These are phyloP conservation scores for Crocallis elinguaria DNA, from an alignment of 2,888 invertebrate genomes.

Conservation along the genomic window DNA sequence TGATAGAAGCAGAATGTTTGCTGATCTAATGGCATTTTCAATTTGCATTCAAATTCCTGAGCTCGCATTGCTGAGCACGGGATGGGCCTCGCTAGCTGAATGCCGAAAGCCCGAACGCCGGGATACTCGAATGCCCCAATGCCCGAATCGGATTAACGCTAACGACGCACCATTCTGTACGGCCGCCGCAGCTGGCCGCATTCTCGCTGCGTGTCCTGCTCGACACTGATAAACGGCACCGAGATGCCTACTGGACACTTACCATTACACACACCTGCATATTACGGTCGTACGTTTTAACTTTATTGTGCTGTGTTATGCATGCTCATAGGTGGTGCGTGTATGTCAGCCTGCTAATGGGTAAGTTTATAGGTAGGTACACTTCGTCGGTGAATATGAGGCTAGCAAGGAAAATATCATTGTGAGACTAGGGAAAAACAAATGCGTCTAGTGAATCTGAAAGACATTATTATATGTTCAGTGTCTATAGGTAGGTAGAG, in stretches of 20 bases:
- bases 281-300: constrained; percentile 25
- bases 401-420: no score
- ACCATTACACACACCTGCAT: constrained; percentile 32
- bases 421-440: no score
- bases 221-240: constrained; percentile 59
- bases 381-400: neutral
- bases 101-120: constrained; percentile 55
- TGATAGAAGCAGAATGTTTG: constrained; percentile 72
- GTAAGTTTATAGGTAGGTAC: neutral
- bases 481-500: no score
- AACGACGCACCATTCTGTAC: constrained; percentile 78
- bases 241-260: constrained; percentile 20
- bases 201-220: constrained; percentile 50
- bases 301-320: constrained; percentile 18
- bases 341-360: neutral
- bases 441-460: no score
- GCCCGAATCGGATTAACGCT: constrained; percentile 79
- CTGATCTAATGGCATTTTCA: constrained; percentile 80
- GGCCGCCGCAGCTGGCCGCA: constrained; percentile 53
- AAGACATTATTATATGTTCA: no score
- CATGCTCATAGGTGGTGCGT: neutral
- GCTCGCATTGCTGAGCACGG: constrained; percentile 61
- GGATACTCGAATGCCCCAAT: constrained; percentile 64
- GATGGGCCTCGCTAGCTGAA: constrained; percentile 49
- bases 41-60: constrained; percentile 79